A percentile compares a stretch with the other conserved stretches of the same genome.
These are phyloP conservation scores for Lymantria dispar DNA, from an alignment of 2,888 invertebrate species.

Conservation along the genomic window DNA sequence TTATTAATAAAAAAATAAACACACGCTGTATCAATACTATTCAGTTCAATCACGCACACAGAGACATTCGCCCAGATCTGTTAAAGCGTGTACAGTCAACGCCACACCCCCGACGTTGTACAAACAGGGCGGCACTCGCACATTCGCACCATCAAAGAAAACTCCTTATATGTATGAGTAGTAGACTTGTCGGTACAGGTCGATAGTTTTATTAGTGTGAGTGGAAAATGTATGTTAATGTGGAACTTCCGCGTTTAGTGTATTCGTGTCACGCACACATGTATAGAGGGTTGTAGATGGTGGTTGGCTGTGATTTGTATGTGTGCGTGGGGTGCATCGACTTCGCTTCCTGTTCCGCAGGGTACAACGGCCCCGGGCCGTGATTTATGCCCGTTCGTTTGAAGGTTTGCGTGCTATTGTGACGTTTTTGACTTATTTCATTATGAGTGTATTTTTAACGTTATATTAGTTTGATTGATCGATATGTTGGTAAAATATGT, in stretches of 20 bases:
- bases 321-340: constrained; percentile 76
- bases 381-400: constrained; percentile 70
- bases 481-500: constrained; percentile 27
- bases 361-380: constrained; percentile 72
- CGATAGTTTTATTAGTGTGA: constrained; percentile 43
- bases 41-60: constrained; percentile 40
- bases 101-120: constrained; percentile 68
- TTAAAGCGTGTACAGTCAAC: constrained; percentile 36
- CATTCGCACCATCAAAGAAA: constrained; percentile 44
- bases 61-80: constrained; percentile 41
- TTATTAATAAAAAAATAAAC: constrained; percentile 22
- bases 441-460: constrained; percentile 32
- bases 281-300: constrained; percentile 13
- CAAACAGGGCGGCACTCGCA: constrained; percentile 69
- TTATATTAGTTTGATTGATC: constrained; percentile 43
- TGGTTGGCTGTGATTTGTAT: constrained; percentile 16
- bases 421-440: constrained; percentile 58
- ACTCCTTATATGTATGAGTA: constrained; percentile 17
- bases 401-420: constrained; percentile 73
- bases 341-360: constrained; percentile 71
- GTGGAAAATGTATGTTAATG: constrained; percentile 74
- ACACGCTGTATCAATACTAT: constrained; percentile 40
- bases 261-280: constrained; percentile 68
- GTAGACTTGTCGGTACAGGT: constrained; percentile 41
- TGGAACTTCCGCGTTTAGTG: constrained; percentile 69